phyloP scores from a whole-genome alignment of 2,888 invertebrate genomes.

The Oxyscelio sp. region DNA sequence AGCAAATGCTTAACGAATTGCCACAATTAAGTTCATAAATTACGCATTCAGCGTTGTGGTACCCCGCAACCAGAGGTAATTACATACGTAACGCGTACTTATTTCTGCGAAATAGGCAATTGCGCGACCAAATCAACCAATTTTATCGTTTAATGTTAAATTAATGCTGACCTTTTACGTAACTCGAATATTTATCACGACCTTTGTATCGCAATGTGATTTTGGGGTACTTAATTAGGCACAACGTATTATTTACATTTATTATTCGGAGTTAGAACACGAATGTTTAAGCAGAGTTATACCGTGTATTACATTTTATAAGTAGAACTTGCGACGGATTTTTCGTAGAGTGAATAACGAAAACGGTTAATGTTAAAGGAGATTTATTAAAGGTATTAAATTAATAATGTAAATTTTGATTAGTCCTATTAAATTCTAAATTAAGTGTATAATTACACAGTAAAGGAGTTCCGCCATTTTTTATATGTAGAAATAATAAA shows the following conservation, averaged over 20 bases:
- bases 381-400: neutral
- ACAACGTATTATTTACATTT: conserved; percentile 50
- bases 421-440: neutral
- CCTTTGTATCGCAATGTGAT: conserved; percentile 27
- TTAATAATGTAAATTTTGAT: neutral
- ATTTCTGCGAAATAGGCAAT: conserved; percentile 21
- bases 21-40: conserved; percentile 82
- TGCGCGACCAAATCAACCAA: conserved; percentile 23
- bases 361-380: neutral
- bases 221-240: conserved; percentile 26
- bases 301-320: conserved; percentile 19
- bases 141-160: conserved; percentile 25
- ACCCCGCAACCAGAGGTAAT: conserved; percentile 76
- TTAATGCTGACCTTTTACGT: conserved; percentile 62
- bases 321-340: neutral
- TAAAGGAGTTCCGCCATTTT: too few relatives aligned
- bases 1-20: conserved; percentile 79
- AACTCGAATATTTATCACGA: conserved; percentile 39
- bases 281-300: neutral
- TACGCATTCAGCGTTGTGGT: conserved; percentile 80
- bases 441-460: neutral
- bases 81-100: conserved; percentile 47
- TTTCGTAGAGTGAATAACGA: neutral
- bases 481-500: too few relatives aligned
- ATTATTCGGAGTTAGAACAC: conserved; percentile 10